Evolutionary conservation across 2,113 vertebrate species (phyloP).

Genomic region (Stegostoma tigrinum): DNA sequence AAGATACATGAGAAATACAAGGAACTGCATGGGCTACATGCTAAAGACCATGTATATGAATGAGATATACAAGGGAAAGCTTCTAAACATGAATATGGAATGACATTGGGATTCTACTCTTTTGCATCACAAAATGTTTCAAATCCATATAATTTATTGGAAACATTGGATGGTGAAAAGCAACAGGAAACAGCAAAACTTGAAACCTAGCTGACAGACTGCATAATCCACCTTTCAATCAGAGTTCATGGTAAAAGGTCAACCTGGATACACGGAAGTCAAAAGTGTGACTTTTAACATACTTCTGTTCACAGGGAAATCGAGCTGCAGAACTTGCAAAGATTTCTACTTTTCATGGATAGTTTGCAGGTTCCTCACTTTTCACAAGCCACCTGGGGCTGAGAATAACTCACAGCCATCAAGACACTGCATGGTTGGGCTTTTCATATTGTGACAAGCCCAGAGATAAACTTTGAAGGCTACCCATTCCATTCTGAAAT

Average conservation of each 20-base stretch:
- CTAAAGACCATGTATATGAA: not conserved
- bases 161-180: not conserved
- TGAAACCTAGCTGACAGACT: not conserved
- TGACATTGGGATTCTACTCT: not conserved
- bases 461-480: not conserved
- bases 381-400: not conserved
- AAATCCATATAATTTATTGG: not conserved
- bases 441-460: not conserved
- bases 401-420: not conserved
- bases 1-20: too few species aligned
- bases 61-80: not conserved
- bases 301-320: not conserved
- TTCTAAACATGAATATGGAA: not conserved
- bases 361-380: not conserved
- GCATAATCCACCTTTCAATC: not conserved
- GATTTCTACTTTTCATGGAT: not conserved
- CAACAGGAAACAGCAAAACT: not conserved
- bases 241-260: not conserved
- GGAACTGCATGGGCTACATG: not conserved
- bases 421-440: too few species aligned
- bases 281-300: not conserved
- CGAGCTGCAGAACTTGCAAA: not conserved
- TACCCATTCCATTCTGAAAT: not conserved
- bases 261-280: not conserved
- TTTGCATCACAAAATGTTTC: not conserved